Base-by-base conservation (phyloP, 2,888 invertebrate genomes). In the Parasteatoda lunata region DNA sequence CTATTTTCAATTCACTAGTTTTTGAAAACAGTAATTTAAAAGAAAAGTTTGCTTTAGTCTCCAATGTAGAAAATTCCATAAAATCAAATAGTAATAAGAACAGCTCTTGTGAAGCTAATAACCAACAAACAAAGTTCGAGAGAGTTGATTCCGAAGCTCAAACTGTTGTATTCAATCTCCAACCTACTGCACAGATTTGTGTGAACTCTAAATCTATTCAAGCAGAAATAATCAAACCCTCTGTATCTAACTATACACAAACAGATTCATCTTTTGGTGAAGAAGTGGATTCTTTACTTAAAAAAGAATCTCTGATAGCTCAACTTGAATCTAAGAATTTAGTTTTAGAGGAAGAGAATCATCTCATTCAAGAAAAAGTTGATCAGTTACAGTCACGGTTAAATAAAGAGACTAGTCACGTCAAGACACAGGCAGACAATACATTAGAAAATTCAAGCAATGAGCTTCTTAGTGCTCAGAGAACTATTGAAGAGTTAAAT, bases 401-500 rank as follows among this genome's bases (percentile, higher is more conserved):
- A 5, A 59, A 54, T 66, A 72, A 77, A 66, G 45, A 49, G n/a
- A 51, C 15, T 30, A 9, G 48, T 0, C 52, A 71, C 66, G 72
- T 71, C 7, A 69, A 6, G 11, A 65, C 71, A 49, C 77, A 84
- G 69, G 77, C 83, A 47, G 54, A 75, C 59, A 47, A 83, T 77
- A n/a, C n/a, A 11, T 70, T 49, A 70, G 70, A 83, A 9, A 15
- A 59, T 49, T 77, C 77, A 30, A 48, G 77, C n/a, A 49, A 64
- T 6, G 72, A 77, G 59, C 66, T 84, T 65, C 51, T 68, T 6
- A n/a, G 15, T 68, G 45, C 68, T 54, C 70, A 94, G 96, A 90
- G 92, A 96, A 13, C 94, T 95, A 45, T 94, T 91, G 78, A 81
- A 89, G 5, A 92, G 89, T 89, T 92, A 69, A 92, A 92, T 72